These are phyloP conservation scores for Alces alces DNA, from an alignment of 2,113 vertebrate species.

Conservation along the genomic window DNA sequence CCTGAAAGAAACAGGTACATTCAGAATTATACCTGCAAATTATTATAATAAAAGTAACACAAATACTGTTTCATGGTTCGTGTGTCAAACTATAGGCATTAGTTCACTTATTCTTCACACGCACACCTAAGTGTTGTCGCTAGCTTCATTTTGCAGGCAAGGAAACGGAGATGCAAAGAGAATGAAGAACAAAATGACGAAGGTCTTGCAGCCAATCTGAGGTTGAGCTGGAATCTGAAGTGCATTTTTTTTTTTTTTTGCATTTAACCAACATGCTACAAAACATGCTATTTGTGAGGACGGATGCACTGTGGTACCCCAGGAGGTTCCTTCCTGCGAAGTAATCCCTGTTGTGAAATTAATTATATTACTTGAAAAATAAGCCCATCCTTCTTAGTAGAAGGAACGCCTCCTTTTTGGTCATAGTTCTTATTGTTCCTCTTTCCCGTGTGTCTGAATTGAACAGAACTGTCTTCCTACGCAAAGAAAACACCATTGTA, in stretches of 20 bases:
- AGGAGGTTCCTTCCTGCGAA: accelerated
- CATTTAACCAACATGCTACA: not conserved
- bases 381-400: not conserved
- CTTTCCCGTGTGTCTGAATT: not conserved
- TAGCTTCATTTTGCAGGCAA: not conserved
- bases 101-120: not conserved
- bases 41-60: not conserved
- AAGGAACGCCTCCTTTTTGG: not conserved
- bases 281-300: not conserved
- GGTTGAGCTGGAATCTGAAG: not conserved
- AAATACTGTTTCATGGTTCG: not conserved
- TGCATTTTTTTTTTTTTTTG: not conserved
- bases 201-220: not conserved
- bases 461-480: not conserved
- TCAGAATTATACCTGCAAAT: not conserved
- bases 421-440: accelerated
- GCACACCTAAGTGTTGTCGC: not conserved
- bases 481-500: not conserved
- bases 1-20: slow-evolving; percentile 77
- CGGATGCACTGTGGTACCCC: accelerated
- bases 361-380: not conserved
- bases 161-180: not conserved
- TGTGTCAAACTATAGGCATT: not conserved
- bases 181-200: not conserved
- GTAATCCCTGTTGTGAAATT: not conserved